Evolutionary conservation across 2,113 vertebrate species (phyloP), one percentile per base, ranked within the genome.

Genomic region (Grammomys surdaster): DNA sequence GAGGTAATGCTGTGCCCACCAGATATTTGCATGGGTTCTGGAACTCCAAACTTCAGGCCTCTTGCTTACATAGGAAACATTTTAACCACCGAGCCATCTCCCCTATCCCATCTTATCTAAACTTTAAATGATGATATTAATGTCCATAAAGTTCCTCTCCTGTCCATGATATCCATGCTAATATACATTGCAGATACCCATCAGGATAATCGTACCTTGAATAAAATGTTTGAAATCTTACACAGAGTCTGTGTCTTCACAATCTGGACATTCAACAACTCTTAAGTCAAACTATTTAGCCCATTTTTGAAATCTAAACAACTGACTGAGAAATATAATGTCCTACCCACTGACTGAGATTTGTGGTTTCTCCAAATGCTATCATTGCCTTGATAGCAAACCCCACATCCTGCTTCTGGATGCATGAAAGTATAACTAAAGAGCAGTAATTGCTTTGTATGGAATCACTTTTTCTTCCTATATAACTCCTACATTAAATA

Each of bases 271-370:
- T 81, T 58, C 20, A 86, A 70, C 3, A 56, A 17, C 48, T 95
- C 94, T 73, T 46, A 67, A 26, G 20, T 93, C 67, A 88, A 88
- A 65, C 3, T 24, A 48, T 54, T 89, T 75, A 91, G 46, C 70
- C 6, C n/a, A 40, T 85, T 65, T 75, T 76, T 91, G 31, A 94
- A n/a, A 88, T 58, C n/a, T 63, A 89, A 93, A 84, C 22, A 89
- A 20, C 12, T 91, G 58, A 60, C 51, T 54, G 19, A 93, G 48
- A 85, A 93, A 90, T 60, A 6, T 4, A 90, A 19, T 33, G 51
- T 60, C 73, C 67, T 91, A 76, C 24, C 26, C 78, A 95, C 58
- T 56, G 90, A 92, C 88, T 82, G 40, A 93, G n/a, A 76, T 93
- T 26, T 2, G 7, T 13, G 22, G 81, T 94, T 69, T 33, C 90